A percentile compares a stretch with the other conserved stretches of the same genome.
phyloP scores from a whole-genome alignment of 2,888 invertebrate genomes.

The Argyresthia albistria region DNA sequence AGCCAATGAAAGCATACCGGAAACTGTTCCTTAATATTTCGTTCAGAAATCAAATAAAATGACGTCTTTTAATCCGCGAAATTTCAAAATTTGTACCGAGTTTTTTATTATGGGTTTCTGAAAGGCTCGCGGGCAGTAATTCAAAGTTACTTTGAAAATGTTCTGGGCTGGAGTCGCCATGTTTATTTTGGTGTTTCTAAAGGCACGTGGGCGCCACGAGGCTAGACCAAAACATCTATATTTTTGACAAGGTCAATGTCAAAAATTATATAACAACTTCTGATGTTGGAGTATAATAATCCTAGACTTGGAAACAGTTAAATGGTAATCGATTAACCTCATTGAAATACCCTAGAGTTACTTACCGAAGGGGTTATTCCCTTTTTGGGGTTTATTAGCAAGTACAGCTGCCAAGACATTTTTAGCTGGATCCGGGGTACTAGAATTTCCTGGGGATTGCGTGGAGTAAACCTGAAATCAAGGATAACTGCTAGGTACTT shows the following conservation, averaged over 20 bases:
- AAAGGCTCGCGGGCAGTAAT: no score
- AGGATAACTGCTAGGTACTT: constrained; percentile 1
- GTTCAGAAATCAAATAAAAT: no score
- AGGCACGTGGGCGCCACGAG: not conserved
- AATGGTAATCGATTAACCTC: no score
- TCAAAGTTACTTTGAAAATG: no score
- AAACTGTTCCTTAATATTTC: no score
- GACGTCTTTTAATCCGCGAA: no score
- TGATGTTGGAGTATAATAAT: not conserved
- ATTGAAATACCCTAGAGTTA: not conserved
- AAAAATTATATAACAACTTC: not conserved
- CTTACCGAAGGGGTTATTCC: constrained; percentile 67
- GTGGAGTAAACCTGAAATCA: constrained; percentile 46
- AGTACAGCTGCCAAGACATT: constrained; percentile 64
- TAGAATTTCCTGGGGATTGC: constrained; percentile 26
- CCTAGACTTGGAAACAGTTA: no score
- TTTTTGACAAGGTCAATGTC: constrained; percentile 6
- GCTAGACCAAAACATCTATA: constrained; percentile 12
- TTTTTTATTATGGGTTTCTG: no score
- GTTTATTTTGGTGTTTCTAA: no score
- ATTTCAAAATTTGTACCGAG: no score
- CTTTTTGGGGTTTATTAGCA: constrained; percentile 61
- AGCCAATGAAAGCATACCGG: no score
- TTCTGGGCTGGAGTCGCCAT: no score
- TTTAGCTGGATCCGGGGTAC: constrained; percentile 48